These are phyloP conservation scores for Marmota monax DNA, from an alignment of 2,113 vertebrate species.

Conservation along the genomic window DNA sequence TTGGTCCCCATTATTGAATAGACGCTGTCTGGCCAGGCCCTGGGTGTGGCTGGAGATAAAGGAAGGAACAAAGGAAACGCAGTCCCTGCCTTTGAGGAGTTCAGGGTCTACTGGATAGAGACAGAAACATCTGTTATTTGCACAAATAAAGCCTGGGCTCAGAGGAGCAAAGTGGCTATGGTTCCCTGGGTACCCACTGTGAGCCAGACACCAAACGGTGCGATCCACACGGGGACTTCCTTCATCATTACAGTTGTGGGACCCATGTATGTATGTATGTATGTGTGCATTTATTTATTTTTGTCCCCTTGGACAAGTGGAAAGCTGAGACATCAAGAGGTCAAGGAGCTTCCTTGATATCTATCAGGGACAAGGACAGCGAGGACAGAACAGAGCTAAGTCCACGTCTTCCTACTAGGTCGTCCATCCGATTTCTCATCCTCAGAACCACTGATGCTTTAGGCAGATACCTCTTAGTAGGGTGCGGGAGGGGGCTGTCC, in stretches of 20 bases:
- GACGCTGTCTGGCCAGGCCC: too few species aligned
- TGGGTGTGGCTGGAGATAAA: background rate
- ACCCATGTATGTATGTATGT: too few species aligned
- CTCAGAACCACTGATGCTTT: fast-evolving
- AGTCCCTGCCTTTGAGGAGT: background rate
- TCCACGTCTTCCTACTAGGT: background rate
- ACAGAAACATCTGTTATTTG: fast-evolving
- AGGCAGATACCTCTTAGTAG: background rate
- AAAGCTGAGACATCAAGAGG: background rate
- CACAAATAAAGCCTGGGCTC: background rate
- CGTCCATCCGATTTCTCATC: background rate
- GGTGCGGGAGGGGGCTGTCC: background rate
- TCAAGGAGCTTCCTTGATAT: background rate
- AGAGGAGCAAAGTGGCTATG: background rate
- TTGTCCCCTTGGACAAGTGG: background rate
- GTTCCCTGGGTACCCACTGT: background rate
- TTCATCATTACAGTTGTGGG: background rate
- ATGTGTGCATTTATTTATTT: too few species aligned
- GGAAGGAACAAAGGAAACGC: background rate
- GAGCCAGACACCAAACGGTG: background rate
- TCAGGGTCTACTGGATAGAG: background rate
- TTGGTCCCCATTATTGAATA: background rate
- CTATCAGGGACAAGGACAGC: background rate
- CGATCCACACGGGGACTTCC: background rate
- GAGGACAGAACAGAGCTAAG: too few species aligned